These are phyloP conservation scores for Peromyscus nudipes DNA, from an alignment of 2,797 vertebrate genomes.

Conservation along the genomic window DNA sequence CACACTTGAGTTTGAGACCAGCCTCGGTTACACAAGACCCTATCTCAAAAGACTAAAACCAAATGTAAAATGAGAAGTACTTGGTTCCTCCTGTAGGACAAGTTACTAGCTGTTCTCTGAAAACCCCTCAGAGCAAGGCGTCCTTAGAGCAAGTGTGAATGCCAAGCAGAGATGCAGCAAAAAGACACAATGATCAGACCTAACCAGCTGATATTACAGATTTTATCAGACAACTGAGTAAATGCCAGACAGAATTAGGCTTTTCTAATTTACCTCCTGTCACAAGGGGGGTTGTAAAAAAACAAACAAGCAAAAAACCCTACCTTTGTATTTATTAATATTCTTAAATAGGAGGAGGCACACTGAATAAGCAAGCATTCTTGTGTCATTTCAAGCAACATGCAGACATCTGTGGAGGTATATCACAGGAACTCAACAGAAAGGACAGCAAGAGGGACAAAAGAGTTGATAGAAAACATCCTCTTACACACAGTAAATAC, in stretches of 20 bases:
- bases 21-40: not conserved
- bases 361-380: slow-evolving; percentile 14
- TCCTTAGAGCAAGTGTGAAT: not conserved
- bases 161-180: not conserved
- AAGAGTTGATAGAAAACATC: slow-evolving; percentile 23
- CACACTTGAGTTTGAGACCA: not conserved
- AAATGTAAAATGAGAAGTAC: slow-evolving; percentile 24
- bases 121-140: slow-evolving; percentile 48
- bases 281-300: too few species aligned
- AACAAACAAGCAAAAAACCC: not conserved
- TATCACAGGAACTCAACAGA: not conserved
- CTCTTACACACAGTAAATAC: slow-evolving; percentile 22
- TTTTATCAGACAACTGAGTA: slow-evolving; percentile 57
- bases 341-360: not conserved
- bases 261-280: slow-evolving; percentile 36
- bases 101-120: slow-evolving; percentile 54
- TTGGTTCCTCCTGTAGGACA: slow-evolving; percentile 17
- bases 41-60: not conserved
- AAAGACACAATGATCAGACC: not conserved
- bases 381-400: not conserved
- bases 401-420: not conserved
- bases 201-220: slow-evolving; percentile 33
- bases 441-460: not conserved
- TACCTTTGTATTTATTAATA: slow-evolving; percentile 53
- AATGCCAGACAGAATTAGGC: slow-evolving; percentile 34